Evolutionary conservation across 2,113 vertebrate genomes (phyloP).

Genomic region (Abramis brama): DNA sequence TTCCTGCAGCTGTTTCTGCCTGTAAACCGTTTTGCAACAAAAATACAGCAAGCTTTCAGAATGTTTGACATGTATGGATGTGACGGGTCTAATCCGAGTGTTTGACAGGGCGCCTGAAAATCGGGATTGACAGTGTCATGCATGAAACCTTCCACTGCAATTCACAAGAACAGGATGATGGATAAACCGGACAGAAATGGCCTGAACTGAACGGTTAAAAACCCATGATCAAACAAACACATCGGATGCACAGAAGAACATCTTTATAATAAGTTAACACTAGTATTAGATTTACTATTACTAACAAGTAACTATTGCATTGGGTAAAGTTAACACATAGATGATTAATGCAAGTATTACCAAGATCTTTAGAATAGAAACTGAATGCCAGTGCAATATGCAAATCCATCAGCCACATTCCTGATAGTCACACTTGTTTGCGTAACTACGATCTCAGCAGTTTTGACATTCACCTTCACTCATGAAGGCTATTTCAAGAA

Average conservation of each 20-base stretch:
- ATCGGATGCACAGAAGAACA: background rate
- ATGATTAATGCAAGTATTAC: background rate
- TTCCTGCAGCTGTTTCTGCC: background rate
- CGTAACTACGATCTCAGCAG: background rate
- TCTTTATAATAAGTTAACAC: background rate
- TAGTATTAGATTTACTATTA: background rate
- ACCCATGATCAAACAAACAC: background rate
- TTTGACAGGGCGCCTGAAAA: background rate
- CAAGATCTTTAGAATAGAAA: background rate
- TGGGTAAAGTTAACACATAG: background rate
- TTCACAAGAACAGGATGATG: background rate
- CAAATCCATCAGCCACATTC: background rate
- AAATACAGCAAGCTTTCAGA: background rate
- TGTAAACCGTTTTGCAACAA: background rate
- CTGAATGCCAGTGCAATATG: background rate
- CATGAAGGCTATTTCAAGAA: background rate
- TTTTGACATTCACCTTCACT: background rate
- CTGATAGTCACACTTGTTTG: background rate
- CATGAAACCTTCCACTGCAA: constrained; percentile 3
- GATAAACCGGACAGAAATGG: background rate
- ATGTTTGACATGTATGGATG: background rate
- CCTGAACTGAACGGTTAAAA: background rate
- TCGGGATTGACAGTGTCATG: no score
- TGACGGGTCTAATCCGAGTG: background rate
- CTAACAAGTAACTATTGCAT: background rate